Evolutionary conservation across 2,797 vertebrate genomes (phyloP).

Genomic region (Intellagama lesueurii): DNA sequence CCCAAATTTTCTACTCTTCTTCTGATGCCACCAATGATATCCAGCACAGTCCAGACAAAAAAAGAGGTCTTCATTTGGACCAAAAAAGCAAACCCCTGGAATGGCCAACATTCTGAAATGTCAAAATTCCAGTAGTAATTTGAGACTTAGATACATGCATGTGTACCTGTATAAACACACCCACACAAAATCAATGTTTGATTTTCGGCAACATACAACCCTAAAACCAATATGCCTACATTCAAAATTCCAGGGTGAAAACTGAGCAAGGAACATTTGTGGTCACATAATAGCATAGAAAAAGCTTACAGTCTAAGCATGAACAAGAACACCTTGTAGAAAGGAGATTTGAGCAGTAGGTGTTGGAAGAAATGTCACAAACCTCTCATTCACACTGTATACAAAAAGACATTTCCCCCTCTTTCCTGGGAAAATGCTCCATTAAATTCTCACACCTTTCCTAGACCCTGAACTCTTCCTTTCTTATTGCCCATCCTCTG

Average conservation of each 20-base stretch:
- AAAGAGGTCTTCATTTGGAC: background rate
- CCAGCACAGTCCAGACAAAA: conserved; percentile 5
- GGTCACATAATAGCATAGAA: background rate
- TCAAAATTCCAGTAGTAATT: background rate
- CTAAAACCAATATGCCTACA: background rate
- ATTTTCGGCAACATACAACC: background rate
- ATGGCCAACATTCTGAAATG: background rate
- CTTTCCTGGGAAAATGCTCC: background rate
- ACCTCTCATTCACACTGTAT: background rate
- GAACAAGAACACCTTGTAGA: background rate
- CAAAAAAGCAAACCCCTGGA: background rate
- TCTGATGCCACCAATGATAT: conserved; percentile 1
- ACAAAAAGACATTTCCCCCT: background rate
- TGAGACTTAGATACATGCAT: background rate
- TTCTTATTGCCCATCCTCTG: background rate
- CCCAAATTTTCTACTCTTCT: conserved; percentile 2
- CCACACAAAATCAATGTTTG: background rate
- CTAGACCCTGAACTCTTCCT: background rate
- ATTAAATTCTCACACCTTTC: background rate
- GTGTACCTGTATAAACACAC: background rate
- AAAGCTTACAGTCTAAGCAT: background rate
- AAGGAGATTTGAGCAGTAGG: background rate
- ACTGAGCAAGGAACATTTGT: background rate
- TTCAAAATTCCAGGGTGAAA: background rate
- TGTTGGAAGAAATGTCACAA: background rate